Base-by-base conservation (phyloP, 2,113 vertebrate species). In the Chascanopsetta lugubris region DNA sequence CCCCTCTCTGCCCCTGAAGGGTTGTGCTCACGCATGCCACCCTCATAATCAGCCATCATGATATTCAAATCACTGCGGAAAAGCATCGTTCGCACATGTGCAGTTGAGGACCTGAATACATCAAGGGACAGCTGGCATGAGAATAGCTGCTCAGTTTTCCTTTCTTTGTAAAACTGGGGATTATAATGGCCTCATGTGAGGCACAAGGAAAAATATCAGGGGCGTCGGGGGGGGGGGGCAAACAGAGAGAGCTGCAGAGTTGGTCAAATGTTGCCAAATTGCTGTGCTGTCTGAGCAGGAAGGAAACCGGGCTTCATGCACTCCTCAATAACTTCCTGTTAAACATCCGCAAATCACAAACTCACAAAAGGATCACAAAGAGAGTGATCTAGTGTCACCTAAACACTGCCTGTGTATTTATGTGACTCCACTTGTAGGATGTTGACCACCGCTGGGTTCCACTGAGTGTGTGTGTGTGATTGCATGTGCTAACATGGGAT, bases 371-470 rank as follows among this genome's bases (percentile, higher is more conserved):
- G 67, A 87, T 81, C 74, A 80, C 61, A 86, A 85, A 82, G 79
- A 67, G 57, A 83, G 71, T 62, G 70, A 68, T 70, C 77, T 25
- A 7, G 77, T 80, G 76, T 85, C 85, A 87, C 88, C 88, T 82
- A 85, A 90, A 90, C 79, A 86, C 74, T 29, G 69, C 15, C 76
- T 85, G 87, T 86, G 84, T 92, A 90, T 92, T 91, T 93, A 90
- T 89, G 84, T 87, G 85, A 84, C 82, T 80, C 66, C 54, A 53
- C 82, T 78, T 76, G 79, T 77, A 83, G 85, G 85, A 88, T 83
- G 77, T 69, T 62, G 79, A 82, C 75, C 77, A 57, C 61, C 72
- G 77, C 77, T 85, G 61, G 76, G 64, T 70, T 72, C 69, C 76
- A 57, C 66, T 65, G 75, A 70, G 53, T 42, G 59, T 61, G 65